Evolutionary conservation across 1,140 invertebrate species (phyloP).

Genomic region (Halyomorpha halys): DNA sequence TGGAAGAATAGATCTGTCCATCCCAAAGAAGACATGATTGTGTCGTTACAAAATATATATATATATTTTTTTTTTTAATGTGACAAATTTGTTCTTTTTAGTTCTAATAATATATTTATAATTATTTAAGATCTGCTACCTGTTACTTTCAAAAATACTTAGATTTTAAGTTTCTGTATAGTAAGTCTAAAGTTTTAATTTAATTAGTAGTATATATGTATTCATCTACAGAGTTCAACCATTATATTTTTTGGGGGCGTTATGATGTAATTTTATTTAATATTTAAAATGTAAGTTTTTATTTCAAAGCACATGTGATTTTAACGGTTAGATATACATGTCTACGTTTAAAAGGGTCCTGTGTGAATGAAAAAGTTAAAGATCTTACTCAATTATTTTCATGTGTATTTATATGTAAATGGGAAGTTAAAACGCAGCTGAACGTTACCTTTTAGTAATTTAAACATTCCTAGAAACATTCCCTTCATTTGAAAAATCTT

Average conservation of each 20-base stretch:
- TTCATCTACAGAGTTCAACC: no score
- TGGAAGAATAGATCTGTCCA: not conserved
- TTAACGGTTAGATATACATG: not conserved
- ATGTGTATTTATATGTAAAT: no score
- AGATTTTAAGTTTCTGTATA: constrained; percentile 7
- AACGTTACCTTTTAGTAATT: not conserved
- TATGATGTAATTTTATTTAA: no score
- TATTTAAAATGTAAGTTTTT: not conserved
- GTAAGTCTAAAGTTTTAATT: no score
- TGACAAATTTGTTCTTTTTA: no score
- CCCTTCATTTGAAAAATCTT: not conserved
- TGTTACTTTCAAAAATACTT: not conserved
- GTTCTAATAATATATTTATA: no score
- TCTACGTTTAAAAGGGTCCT: not conserved
- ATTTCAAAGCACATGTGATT: constrained; percentile 1
- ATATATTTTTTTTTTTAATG: not conserved
- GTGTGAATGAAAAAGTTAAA: not conserved
- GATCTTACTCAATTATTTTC: no score
- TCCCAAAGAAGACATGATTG: constrained; percentile 20
- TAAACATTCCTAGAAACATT: not conserved
- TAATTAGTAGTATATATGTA: no score
- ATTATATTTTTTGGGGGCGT: no score
- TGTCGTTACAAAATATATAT: not conserved
- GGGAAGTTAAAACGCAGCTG: no score
- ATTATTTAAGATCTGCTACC: no score